Evolutionary conservation across 2,888 invertebrate genomes (phyloP).

Genomic region (Ophraella communa): DNA sequence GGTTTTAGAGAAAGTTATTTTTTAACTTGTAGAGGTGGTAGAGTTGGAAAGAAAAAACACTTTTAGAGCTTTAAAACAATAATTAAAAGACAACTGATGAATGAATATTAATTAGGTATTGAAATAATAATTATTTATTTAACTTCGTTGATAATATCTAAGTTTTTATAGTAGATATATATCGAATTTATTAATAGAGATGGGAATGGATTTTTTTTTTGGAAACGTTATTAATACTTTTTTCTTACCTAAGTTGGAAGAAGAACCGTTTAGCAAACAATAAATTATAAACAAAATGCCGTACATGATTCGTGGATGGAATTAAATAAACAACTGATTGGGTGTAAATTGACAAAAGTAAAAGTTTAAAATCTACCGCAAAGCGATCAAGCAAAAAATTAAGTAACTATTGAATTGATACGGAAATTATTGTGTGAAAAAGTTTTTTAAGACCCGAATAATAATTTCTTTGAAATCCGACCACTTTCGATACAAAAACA

Average conservation of each 20-base stretch:
- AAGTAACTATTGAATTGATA: constrained; percentile 5
- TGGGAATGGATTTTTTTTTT: no score
- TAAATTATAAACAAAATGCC: not conserved
- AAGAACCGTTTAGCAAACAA: not conserved
- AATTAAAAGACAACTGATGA: no score
- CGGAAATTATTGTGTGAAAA: not conserved
- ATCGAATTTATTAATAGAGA: no score
- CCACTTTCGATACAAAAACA: not conserved
- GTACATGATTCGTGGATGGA: constrained; percentile 12
- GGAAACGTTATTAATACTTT: no score
- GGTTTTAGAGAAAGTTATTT: no score
- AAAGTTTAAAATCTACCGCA: constrained; percentile 35
- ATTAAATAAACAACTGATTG: constrained; percentile 14
- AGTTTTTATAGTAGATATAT: no score
- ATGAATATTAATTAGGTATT: no score
- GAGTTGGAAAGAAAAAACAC: no score
- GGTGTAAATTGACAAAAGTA: constrained; percentile 30
- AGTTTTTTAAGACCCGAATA: not conserved
- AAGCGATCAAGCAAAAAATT: constrained; percentile 41
- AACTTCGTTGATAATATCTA: no score
- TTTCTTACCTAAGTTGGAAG: constrained; percentile 8
- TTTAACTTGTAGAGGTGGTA: no score
- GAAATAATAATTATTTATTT: no score
- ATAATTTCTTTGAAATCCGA: not conserved
- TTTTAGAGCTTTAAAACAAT: no score